These are phyloP conservation scores for Lagenorhynchus albirostris DNA, from an alignment of 2,113 vertebrate species.

Conservation along the genomic window DNA sequence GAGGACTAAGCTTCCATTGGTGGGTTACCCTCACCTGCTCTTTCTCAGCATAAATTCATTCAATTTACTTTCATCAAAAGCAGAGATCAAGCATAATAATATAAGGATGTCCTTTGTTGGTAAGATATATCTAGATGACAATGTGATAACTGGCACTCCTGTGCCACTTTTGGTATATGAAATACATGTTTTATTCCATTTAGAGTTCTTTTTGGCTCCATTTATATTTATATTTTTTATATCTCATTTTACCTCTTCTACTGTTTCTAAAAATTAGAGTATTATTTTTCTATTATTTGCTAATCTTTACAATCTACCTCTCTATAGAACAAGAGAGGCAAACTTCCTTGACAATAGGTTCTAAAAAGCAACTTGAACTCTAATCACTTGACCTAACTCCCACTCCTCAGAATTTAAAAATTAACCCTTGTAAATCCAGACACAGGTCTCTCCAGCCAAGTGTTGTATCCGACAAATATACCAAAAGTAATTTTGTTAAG, in stretches of 20 bases:
- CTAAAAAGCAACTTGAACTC: not conserved
- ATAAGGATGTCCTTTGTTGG: not conserved
- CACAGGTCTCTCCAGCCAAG: not conserved
- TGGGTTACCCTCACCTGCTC: not conserved
- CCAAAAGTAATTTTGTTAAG: not conserved
- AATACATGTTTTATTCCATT: not conserved
- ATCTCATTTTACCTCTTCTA: not conserved
- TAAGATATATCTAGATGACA: too few relatives aligned
- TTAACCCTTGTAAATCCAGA: constrained; percentile 4
- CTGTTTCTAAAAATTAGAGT: not conserved
- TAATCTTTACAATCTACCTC: not conserved
- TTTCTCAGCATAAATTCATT: not conserved
- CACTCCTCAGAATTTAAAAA: not conserved
- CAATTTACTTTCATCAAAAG: not conserved
- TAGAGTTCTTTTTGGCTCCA: not conserved
- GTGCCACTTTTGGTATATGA: not conserved
- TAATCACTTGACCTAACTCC: not conserved
- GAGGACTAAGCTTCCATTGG: not conserved
- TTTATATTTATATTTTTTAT: not conserved
- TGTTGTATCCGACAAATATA: not conserved
- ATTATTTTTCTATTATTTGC: not conserved
- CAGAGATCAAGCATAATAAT: not conserved
- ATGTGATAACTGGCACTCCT: not conserved
- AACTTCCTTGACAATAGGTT: not conserved
- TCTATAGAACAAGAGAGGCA: not conserved